These are phyloP conservation scores for Nymphalis urticae DNA, from an alignment of 2,888 invertebrate species.

Conservation along the genomic window DNA sequence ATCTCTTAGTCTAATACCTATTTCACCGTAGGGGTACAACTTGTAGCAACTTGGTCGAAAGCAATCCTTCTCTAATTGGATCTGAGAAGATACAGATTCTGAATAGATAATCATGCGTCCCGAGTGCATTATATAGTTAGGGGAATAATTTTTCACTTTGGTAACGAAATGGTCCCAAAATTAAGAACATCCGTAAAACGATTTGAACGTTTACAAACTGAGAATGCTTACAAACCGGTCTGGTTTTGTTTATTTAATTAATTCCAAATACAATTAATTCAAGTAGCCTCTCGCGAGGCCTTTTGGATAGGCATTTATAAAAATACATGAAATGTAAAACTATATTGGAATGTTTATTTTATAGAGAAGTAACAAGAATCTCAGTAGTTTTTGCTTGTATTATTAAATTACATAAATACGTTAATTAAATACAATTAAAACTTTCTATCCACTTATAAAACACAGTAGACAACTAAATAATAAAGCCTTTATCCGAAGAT, in stretches of 20 bases:
- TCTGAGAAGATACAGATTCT: constrained; percentile 12
- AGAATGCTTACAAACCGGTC: background rate
- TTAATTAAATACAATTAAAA: no score
- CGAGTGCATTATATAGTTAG: background rate
- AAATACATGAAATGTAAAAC: no score
- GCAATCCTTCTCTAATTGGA: constrained; percentile 19
- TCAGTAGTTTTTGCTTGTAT: no score
- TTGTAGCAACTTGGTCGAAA: constrained; percentile 13
- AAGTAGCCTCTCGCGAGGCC: background rate
- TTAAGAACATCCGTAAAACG: no score
- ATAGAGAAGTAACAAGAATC: no score
- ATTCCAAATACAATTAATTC: background rate
- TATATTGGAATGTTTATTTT: no score
- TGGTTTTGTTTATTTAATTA: background rate
- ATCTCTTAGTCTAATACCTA: no score
- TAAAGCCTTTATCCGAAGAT: no score
- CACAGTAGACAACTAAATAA: no score
- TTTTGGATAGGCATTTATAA: no score
- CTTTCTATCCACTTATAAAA: no score
- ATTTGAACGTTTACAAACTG: background rate
- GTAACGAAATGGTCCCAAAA: background rate
- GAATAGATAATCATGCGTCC: background rate
- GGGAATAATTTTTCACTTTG: background rate
- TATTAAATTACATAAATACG: no score
- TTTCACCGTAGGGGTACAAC: background rate